phyloP scores from a whole-genome alignment of 1,140 invertebrate genomes.

The Berghia stephanieae region DNA sequence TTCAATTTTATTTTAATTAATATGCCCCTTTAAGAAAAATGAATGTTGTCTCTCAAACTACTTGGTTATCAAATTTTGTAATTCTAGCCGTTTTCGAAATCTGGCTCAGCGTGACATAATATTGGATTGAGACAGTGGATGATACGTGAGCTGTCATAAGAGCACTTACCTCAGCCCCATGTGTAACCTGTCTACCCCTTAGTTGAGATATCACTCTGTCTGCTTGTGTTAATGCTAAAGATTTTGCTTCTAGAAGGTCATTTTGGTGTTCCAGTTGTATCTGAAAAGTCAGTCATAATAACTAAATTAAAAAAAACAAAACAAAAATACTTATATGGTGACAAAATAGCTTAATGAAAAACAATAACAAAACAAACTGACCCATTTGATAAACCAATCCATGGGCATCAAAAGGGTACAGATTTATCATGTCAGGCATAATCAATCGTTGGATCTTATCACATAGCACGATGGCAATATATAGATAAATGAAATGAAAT shows the following conservation, averaged over 20 bases:
- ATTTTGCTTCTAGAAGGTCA: constrained; percentile 65
- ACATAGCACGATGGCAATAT: no score
- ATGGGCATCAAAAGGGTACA: no score
- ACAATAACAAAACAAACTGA: no score
- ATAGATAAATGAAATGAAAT: no score
- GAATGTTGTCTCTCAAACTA: background rate
- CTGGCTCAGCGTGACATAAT: background rate
- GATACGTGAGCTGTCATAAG: no score
- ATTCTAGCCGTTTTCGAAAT: background rate
- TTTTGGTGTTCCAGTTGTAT: constrained; percentile 66
- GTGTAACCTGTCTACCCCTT: constrained; percentile 56
- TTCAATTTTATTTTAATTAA: background rate
- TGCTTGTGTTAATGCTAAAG: constrained; percentile 61
- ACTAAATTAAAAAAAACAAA: constrained; percentile 3
- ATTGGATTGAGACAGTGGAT: no score
- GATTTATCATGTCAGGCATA: no score
- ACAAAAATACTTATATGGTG: background rate
- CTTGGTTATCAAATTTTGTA: background rate
- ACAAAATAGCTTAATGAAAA: no score
- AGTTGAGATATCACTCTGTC: constrained; percentile 64
- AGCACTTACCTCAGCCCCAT: constrained; percentile 63
- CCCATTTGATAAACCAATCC: no score
- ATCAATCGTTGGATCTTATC: no score
- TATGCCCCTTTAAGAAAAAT: background rate
- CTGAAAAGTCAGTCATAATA: constrained; percentile 38